Evolutionary conservation across 1,140 invertebrate genomes (phyloP).

Genomic region (Dendroctonus ponderosae): DNA sequence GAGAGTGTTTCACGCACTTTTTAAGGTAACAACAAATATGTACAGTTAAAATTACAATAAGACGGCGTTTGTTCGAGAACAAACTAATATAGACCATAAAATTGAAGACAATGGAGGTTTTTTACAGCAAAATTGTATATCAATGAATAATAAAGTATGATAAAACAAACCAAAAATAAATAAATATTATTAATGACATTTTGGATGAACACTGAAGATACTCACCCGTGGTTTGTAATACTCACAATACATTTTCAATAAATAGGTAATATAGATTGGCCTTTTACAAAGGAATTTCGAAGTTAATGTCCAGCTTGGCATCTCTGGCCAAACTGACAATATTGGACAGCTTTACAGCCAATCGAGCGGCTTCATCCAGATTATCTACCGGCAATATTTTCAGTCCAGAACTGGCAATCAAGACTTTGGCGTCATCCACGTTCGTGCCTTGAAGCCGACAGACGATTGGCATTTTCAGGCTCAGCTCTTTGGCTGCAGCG

Average conservation of each 20-base stretch:
- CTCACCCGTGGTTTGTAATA: neutral
- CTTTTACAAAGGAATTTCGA: constrained; percentile 80
- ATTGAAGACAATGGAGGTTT: too few species aligned
- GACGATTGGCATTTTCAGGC: constrained; percentile 86
- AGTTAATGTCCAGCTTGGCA: constrained; percentile 93
- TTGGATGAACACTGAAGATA: too few species aligned
- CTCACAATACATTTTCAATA: neutral
- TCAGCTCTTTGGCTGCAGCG: constrained; percentile 83
- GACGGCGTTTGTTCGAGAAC: too few species aligned
- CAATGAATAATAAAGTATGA: too few species aligned
- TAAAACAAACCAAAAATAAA: too few species aligned
- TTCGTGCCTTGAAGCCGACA: constrained; percentile 91
- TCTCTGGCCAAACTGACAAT: constrained; percentile 90
- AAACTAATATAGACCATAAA: too few species aligned
- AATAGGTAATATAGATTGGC: too few species aligned
- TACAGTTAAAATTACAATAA: too few species aligned
- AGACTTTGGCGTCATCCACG: constrained; percentile 89
- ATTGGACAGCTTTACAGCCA: constrained; percentile 91
- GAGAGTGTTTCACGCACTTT: too few species aligned
- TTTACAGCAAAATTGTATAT: too few species aligned
- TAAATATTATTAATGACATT: too few species aligned
- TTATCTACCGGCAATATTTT: constrained; percentile 96
- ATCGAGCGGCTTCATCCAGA: constrained; percentile 91
- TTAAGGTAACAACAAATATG: too few species aligned
- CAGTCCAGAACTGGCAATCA: constrained; percentile 81